phyloP scores from a whole-genome alignment of 1,140 invertebrate species.

The Eubasilissa regina region DNA sequence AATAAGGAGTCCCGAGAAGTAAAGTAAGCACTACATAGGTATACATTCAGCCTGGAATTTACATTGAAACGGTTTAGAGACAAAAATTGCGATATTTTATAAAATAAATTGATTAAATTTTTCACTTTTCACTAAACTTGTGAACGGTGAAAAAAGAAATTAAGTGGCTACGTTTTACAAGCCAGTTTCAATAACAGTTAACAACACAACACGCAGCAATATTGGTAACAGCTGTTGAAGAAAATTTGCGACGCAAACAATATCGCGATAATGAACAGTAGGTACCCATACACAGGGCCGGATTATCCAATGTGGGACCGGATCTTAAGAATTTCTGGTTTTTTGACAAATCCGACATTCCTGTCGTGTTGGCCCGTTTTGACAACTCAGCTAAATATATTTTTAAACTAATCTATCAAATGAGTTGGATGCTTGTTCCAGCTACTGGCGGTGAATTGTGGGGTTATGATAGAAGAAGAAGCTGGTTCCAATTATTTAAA shows the following conservation, averaged over 20 bases:
- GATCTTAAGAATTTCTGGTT: neutral
- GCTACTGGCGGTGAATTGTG: no score
- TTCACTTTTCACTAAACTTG: neutral
- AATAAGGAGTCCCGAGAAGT: neutral
- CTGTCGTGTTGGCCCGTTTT: neutral
- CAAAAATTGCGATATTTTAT: neutral
- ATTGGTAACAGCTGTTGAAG: conserved; percentile 1
- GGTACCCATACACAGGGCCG: neutral
- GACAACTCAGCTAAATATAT: neutral
- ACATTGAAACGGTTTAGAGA: neutral
- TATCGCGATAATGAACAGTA: no score
- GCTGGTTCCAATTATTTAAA: no score
- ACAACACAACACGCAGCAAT: neutral
- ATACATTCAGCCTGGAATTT: neutral
- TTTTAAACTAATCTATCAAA: neutral
- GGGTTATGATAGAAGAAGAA: no score
- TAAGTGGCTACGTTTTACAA: neutral
- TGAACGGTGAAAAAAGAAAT: neutral
- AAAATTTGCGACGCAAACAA: conserved; percentile 1
- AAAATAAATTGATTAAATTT: neutral
- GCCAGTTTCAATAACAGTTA: conserved; percentile 6
- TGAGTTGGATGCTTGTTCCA: neutral
- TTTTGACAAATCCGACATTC: neutral
- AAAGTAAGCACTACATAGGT: neutral
- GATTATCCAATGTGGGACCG: neutral